Conservation (phyloP, 2,888 invertebrate species). For the Eubasilissa splendida region DNA sequence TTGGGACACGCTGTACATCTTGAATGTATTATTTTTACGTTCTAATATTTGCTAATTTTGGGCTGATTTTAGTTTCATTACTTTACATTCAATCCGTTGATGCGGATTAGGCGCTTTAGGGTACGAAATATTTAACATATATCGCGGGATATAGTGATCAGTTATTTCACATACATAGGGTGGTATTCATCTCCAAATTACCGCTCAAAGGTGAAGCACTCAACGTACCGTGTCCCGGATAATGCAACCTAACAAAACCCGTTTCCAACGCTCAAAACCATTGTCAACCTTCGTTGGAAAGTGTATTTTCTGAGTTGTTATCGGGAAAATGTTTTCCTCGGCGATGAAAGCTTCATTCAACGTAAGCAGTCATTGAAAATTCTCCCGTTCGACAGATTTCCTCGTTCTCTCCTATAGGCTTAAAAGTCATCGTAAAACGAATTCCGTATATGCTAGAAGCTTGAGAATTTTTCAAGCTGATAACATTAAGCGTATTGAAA, state of each 20-base stretch:
- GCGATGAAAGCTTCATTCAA: constrained; percentile 41
- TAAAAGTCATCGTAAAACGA: constrained; percentile 6
- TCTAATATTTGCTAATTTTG: no score
- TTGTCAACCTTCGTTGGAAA: constrained; percentile 38
- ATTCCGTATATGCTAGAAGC: background rate
- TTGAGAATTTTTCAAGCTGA: no score
- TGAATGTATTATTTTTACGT: no score
- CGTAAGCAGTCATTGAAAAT: constrained; percentile 41
- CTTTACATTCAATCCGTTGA: no score
- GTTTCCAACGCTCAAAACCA: constrained; percentile 10
- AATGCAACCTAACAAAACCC: constrained; percentile 35
- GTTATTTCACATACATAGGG: constrained; percentile 51
- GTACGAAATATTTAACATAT: constrained; percentile 21
- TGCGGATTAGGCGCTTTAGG: background rate
- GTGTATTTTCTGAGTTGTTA: constrained; percentile 28
- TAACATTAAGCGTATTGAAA: no score
- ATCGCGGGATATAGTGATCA: background rate
- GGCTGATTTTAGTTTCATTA: no score
- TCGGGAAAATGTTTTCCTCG: constrained; percentile 38
- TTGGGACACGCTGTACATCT: no score
- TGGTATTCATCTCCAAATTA: constrained; percentile 51
- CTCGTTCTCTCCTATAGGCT: constrained; percentile 18
- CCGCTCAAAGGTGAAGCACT: constrained; percentile 42
- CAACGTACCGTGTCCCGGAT: constrained; percentile 32
- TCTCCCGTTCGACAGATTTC: constrained; percentile 37